Base-by-base conservation (phyloP, 2,113 vertebrate species). In the Pao palembangensis region DNA sequence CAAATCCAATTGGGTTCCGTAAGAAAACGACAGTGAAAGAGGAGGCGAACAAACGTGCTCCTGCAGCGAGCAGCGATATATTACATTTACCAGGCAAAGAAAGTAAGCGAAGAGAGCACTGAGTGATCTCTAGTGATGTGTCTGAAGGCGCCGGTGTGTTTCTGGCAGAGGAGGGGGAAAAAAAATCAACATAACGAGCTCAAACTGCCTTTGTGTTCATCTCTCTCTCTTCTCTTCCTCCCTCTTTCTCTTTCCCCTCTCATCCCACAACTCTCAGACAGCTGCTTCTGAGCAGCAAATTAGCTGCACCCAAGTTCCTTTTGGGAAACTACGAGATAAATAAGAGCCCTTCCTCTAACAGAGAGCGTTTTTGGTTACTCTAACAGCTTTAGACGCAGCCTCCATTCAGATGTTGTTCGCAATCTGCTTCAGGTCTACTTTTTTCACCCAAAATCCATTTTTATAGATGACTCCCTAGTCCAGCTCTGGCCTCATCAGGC, bases 161-260 rank as follows among this genome's bases (percentile, higher is more conserved):
- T 87, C 82, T 82, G 86, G 79, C 75, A 85, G 75, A 64, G 67
- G 77, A 80, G 63, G 73, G 17, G n/a, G 8, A n/a, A 34, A 75
- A 81, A 74, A 85, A 83, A 86, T 86, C 87, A 75, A 79, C 81
- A 89, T 89, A 90, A 91, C 87, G 83, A 89, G 85, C 77, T 69
- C 74, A 79, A 86, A 77, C 81, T 89, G 86, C 79, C 84, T 89
- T 86, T 83, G 79, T 88, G 76, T 77, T 20, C 53, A 41, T 64
- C 71, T 79, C 51, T 53, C 54, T 58, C 65, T 23, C 49, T 60
- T 31, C 75, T 58, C 73, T 58, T 31, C 75, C 53, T 69, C 46
- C 54, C 79, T 79, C 62, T 41, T 49, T 64, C 64, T 76, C 73
- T 28, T 47, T 58, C 70, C 74, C 61, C 68, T 75, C 69, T 78